Conservation (phyloP, 2,113 vertebrate species). For the Plestiodon gilberti region DNA sequence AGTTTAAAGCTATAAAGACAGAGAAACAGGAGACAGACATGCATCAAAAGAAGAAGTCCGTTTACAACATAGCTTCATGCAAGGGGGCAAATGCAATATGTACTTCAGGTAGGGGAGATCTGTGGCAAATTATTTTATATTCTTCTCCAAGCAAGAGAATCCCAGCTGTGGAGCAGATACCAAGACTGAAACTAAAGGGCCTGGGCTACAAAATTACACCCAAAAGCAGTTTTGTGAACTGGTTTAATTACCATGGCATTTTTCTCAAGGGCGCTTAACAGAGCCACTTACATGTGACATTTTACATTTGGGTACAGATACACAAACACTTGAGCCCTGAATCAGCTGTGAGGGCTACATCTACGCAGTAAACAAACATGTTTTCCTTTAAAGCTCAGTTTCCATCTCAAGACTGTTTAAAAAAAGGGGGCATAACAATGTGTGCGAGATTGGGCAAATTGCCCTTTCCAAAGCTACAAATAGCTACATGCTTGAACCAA, state of each 20-base stretch:
- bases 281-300: neutral
- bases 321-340: neutral
- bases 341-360: neutral
- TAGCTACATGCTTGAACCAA: too few relatives aligned
- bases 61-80: slow-evolving; percentile 76
- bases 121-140: neutral
- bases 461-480: neutral
- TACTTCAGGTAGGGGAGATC: neutral
- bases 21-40: slow-evolving; percentile 50
- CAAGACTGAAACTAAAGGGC: neutral
- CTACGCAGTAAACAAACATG: too few relatives aligned
- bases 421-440: neutral
- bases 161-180: neutral
- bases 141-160: neutral
- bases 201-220: neutral
- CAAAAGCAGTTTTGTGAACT: neutral
- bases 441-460: neutral
- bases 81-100: slow-evolving; percentile 43
- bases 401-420: neutral
- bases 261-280: neutral
- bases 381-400: neutral
- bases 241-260: neutral
- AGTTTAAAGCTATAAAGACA: slow-evolving; percentile 54
- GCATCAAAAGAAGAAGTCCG: slow-evolving; percentile 39
- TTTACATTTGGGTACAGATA: neutral